phyloP scores from a whole-genome alignment of 2,797 vertebrate species.

The Anableps anableps region DNA sequence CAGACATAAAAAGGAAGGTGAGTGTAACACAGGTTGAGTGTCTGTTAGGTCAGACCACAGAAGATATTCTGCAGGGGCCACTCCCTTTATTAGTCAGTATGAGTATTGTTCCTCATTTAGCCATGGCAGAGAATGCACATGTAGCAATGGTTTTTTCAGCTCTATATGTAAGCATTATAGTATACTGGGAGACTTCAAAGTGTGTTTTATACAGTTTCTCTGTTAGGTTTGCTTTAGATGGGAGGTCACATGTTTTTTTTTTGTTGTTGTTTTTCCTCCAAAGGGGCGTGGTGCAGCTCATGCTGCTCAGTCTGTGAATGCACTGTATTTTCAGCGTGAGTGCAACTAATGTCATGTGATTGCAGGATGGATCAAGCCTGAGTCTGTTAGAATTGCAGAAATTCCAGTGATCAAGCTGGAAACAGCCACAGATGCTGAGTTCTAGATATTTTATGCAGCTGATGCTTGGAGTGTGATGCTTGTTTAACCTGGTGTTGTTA shows the following conservation, averaged over 20 bases:
- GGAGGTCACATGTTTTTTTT: slow-evolving; percentile 45
- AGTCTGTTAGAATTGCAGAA: slow-evolving; percentile 60
- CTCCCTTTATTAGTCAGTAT: slow-evolving; percentile 28
- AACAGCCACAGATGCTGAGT: slow-evolving; percentile 5
- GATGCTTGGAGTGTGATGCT: slow-evolving; percentile 10
- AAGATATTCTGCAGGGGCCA: slow-evolving; percentile 10
- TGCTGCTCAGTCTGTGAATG: slow-evolving; percentile 43
- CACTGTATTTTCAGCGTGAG: slow-evolving; percentile 55
- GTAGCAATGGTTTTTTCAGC: slow-evolving; percentile 8
- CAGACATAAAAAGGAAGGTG: slow-evolving; percentile 97
- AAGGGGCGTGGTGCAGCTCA: background rate
- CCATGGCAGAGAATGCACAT: background rate
- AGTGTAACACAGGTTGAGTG: slow-evolving; percentile 55
- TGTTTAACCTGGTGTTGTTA: background rate
- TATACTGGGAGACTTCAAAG: background rate
- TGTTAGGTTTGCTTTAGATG: slow-evolving; percentile 15
- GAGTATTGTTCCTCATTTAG: slow-evolving; percentile 49
- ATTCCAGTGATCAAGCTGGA: slow-evolving; percentile 44
- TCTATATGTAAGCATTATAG: background rate
- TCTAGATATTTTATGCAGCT: slow-evolving; percentile 15
- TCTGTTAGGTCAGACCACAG: slow-evolving; percentile 1
- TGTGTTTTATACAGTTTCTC: background rate
- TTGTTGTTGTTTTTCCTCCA: too few species aligned
- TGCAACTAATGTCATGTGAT: slow-evolving; percentile 68
- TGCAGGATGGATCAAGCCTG: slow-evolving; percentile 47